phyloP scores from a whole-genome alignment of 2,888 invertebrate species.

The Drosophila buzzatii region DNA sequence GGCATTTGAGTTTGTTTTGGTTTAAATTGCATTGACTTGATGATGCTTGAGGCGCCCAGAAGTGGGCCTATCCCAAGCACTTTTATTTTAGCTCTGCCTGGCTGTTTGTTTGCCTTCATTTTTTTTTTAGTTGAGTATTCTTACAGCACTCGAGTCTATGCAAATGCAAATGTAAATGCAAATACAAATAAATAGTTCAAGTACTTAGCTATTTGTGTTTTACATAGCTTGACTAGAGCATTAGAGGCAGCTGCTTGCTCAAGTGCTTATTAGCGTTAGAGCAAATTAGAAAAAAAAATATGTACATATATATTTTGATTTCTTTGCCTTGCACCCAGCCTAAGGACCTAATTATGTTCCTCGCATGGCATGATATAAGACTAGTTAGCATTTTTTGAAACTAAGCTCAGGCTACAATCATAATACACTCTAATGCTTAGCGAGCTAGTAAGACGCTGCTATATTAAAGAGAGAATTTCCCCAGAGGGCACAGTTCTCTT shows the following conservation, averaged over 20 bases:
- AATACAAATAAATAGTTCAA: conserved; percentile 61
- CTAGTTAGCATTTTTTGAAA: conserved; percentile 3
- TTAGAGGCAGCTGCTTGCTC: conserved; percentile 1
- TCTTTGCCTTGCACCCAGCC: background rate
- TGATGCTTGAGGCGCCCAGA: conserved; percentile 61
- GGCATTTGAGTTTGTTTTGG: conserved; percentile 80
- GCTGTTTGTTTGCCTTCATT: conserved; percentile 13
- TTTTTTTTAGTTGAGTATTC: conserved; percentile 49
- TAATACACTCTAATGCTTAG: conserved; percentile 4
- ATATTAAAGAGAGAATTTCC: conserved; percentile 59
- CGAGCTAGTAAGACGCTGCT: conserved; percentile 10
- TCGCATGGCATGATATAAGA: background rate
- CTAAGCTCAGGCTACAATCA: background rate
- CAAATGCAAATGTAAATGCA: conserved; percentile 50
- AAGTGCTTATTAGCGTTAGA: conserved; percentile 12
- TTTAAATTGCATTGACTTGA: conserved; percentile 77
- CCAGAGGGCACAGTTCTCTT: conserved; percentile 23
- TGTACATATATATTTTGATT: background rate
- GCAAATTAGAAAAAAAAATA: conserved; percentile 9
- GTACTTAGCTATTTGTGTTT: conserved; percentile 36
- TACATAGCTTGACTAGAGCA: conserved; percentile 19
- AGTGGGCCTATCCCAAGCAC: conserved; percentile 81
- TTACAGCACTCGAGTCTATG: conserved; percentile 49
- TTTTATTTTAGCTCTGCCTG: conserved; percentile 56
- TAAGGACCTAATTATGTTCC: background rate